phyloP scores from a whole-genome alignment of 1,140 invertebrate species.

The Delia radicum region DNA sequence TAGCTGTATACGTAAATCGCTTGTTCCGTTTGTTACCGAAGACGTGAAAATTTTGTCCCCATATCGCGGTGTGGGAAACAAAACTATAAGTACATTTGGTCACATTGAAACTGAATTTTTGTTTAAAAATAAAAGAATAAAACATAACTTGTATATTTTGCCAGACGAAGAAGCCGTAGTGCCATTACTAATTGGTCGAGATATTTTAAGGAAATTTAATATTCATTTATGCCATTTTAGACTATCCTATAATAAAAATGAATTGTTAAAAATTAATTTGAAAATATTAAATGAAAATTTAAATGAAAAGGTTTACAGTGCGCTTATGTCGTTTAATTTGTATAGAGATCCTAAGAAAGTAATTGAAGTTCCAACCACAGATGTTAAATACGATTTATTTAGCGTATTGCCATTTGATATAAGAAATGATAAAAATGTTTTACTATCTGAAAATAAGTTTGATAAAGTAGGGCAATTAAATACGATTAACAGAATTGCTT shows the following conservation, averaged over 20 bases:
- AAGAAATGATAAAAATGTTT: neutral
- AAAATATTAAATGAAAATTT: constrained; percentile 7
- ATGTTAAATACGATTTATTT: too few relatives aligned
- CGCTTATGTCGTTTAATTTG: neutral
- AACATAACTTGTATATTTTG: neutral
- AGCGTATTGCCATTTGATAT: too few relatives aligned
- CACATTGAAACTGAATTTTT: neutral
- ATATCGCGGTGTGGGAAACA: neutral
- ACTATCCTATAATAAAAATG: constrained; percentile 9
- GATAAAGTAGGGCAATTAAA: neutral
- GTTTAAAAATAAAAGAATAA: neutral
- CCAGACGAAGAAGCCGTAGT: neutral
- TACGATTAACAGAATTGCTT: neutral
- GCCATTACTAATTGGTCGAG: neutral
- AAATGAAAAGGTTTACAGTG: neutral
- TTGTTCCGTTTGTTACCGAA: neutral
- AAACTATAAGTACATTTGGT: neutral
- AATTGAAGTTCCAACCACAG: neutral
- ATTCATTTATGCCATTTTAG: constrained; percentile 8
- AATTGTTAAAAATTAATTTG: constrained; percentile 31
- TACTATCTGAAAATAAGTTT: neutral
- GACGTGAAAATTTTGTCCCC: neutral
- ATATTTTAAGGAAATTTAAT: neutral
- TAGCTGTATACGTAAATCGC: neutral
- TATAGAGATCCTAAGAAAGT: neutral